Evolutionary conservation across 2,888 invertebrate species (phyloP), one percentile per base, ranked within the genome.

Genomic region (Ceratothoa steindachneri): DNA sequence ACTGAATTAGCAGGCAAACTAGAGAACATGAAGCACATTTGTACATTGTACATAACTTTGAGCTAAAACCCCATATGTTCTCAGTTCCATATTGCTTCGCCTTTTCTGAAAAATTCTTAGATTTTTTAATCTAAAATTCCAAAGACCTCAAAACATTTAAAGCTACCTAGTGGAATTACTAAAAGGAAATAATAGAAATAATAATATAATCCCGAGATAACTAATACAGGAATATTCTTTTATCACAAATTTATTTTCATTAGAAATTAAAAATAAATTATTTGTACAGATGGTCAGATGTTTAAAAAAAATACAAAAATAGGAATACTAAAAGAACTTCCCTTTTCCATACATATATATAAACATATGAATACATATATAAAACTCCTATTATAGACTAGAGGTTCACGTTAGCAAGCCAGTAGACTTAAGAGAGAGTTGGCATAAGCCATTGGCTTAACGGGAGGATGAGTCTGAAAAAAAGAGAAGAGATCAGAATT

Each of bases 401-500:
- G 60, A 60, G n/a, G 60, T n/a, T 60, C 12, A 60, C 60, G 24
- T 60, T 60, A 60, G 71, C 69, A 74, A 67, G 72, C 72, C 31
- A 80, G 77, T 60, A 80, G 51, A 30, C 88, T 92, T 86, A 93
- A 87, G 84, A 94, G 87, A 73, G 91, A 89, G 85, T 91, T 93
- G 82, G 97, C 97, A 86, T 97, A 97, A 80, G 93, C 93, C 97
- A 97, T 97, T 77, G 97, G 96, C 87, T 93, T 94, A 80, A 97
- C 93, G 85, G 96, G 91, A 22, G 97, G 97, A 88, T 98, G 97
- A 83, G 95, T 92, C 94, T 95, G 87, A 80, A 91, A 91, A 80
- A 82, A 83, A 83, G 82, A 82, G 15, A 29, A n/a, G 60, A 24
- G 29, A 74, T 31, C 30, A 64, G 27, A 67, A 73, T 28, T 69